phyloP scores from a whole-genome alignment of 2,797 vertebrate genomes.

The Meda fulgida region DNA sequence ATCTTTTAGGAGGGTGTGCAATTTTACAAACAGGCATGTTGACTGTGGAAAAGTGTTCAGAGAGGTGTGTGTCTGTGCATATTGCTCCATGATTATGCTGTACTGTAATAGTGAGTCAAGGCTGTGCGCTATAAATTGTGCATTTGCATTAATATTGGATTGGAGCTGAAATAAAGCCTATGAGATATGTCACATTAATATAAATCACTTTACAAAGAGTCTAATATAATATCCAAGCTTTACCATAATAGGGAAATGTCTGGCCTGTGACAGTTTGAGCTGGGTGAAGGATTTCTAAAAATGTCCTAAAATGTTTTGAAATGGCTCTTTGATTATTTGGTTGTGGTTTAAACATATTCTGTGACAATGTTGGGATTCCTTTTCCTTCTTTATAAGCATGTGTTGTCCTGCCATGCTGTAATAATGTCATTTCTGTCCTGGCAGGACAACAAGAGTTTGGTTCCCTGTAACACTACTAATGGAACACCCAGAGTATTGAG shows the following conservation, averaged over 20 bases:
- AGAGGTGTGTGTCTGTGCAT: conserved; percentile 9
- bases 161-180: conserved; percentile 10
- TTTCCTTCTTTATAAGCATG: not conserved
- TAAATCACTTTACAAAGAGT: not conserved
- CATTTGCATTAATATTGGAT: conserved; percentile 19
- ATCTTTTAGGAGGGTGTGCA: conserved; percentile 3
- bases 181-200: conserved; percentile 10
- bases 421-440: conserved; percentile 4
- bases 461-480: conserved; percentile 22
- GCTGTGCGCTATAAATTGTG: conserved; percentile 1
- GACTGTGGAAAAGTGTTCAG: conserved; percentile 21
- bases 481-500: conserved; percentile 14
- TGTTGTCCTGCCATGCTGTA: conserved; percentile 6
- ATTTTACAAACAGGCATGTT: conserved; percentile 32
- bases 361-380: not conserved
- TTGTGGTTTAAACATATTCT: conserved; percentile 8
- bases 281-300: not conserved
- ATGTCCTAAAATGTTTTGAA: not conserved
- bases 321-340: not conserved
- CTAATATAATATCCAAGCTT: not conserved
- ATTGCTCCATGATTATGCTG: conserved; percentile 21
- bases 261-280: not conserved
- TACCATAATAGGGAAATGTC: not conserved
- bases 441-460: conserved; percentile 1
- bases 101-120: conserved; percentile 6